These are phyloP conservation scores for Eupithecia vulgata DNA, from an alignment of 2,888 invertebrate species.

Conservation along the genomic window DNA sequence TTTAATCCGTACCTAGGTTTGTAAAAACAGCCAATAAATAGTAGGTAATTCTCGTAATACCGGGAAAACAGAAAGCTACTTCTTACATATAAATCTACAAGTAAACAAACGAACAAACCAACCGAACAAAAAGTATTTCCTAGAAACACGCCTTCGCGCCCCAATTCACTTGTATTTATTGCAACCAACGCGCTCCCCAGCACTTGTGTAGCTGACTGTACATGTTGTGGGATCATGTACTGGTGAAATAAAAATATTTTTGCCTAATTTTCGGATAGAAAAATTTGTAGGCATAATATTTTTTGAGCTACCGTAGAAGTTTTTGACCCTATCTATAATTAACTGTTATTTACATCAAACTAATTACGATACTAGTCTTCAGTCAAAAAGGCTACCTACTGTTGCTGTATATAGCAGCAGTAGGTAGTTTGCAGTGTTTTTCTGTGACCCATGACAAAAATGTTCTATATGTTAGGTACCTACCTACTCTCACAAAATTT, in stretches of 20 bases:
- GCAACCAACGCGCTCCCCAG: conserved; percentile 2
- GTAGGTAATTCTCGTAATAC: neutral
- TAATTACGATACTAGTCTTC: neutral
- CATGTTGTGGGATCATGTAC: conserved; percentile 11
- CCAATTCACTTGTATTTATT: conserved; percentile 32
- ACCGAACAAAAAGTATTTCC: conserved; percentile 24
- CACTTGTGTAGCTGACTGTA: conserved; percentile 10
- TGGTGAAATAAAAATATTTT: neutral
- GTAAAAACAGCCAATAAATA: neutral
- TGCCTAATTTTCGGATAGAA: neutral
- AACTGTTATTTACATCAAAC: neutral
- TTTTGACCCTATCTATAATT: neutral
- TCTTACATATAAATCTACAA: neutral
- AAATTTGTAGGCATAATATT: neutral
- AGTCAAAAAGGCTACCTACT: neutral
- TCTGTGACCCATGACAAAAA: neutral
- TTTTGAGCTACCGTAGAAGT: neutral
- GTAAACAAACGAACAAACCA: neutral
- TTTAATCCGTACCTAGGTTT: neutral
- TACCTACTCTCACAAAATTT: neutral
- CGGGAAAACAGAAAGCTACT: neutral
- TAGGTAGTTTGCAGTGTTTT: neutral
- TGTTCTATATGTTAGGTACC: neutral
- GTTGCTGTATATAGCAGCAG: too few relatives aligned
- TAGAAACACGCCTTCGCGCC: conserved; percentile 26